These are phyloP conservation scores for Poecilia wingei DNA, from an alignment of 2,797 vertebrate species.

Conservation along the genomic window DNA sequence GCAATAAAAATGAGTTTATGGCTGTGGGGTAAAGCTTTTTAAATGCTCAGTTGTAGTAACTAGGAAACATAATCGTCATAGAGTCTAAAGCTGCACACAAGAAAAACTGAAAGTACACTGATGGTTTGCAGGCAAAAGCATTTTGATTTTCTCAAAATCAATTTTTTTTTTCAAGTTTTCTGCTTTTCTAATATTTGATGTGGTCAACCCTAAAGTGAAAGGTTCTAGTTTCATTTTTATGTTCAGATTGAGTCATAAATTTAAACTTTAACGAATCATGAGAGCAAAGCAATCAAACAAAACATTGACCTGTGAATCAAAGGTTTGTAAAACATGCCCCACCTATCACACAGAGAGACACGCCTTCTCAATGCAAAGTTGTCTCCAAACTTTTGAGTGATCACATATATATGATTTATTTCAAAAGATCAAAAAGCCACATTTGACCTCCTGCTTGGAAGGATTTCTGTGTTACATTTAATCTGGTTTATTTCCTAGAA, in stretches of 20 bases:
- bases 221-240: not conserved
- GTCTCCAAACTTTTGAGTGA: not conserved
- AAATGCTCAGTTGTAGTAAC: not conserved
- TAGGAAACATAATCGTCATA: not conserved
- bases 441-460: not conserved
- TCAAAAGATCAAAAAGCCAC: not conserved
- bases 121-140: not conserved
- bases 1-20: conserved; percentile 4
- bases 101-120: conserved; percentile 39
- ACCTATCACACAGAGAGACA: not conserved
- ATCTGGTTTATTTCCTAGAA: not conserved
- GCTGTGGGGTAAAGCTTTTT: not conserved
- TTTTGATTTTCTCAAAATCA: not conserved
- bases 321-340: not conserved
- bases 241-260: not conserved
- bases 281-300: not conserved
- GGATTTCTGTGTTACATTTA: not conserved
- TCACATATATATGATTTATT: not conserved
- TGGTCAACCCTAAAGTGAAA: not conserved
- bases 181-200: not conserved
- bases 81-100: not conserved
- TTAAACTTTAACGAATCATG: not conserved
- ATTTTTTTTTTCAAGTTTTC: not conserved
- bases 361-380: not conserved
- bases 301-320: not conserved